Base-by-base conservation (phyloP, 64 coral and sea anemone genomes). In the Stylophora pistillata region DNA sequence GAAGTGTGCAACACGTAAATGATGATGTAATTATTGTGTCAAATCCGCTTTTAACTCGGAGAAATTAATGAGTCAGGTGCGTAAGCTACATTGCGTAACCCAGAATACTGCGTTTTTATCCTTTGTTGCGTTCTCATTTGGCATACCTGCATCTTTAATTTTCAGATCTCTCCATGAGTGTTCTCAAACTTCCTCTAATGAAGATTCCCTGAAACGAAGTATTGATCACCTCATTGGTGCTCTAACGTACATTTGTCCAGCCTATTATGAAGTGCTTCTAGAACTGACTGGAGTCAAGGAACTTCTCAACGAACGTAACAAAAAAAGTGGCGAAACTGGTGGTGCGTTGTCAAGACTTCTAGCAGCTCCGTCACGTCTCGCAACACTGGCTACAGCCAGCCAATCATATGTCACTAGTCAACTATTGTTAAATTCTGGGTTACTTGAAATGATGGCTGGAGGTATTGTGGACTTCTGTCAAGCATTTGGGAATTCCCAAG, bases 191-290 rank as follows among this genome's bases (percentile, higher is more conserved):
- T 18, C 86, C 55, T 23, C 63, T 23, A 74, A 83, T 76, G 88
- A 82, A 83, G 90, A 88, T 78, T 32, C 89, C 15, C 66, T 99
- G 18, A 99, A 99, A 64, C 91, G 90, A 74, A 94, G 90, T 53
- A 71, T 99, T 30, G 93, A 99, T 55, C 74, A 99, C 53, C 82
- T 99, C 16, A 86, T 99, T 3, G 89, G 93, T 33, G 79, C 97
- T 11, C 17, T 93, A 1, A 93, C 87, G 27, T 91, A 93, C 55
- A 78, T 91, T 28, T 78, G 78, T 66, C 76, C 85, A 47, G 53
- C 74, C 13, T 92, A 91, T 54, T 99, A 90, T 63, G 81, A 88
- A 21, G 64, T 78, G 16, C 91, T 99, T 47, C 64, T 99, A 16
- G 89, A 92, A 33, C 47, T 87, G 18, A 93, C 87, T 72, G 93